phyloP scores from a whole-genome alignment of 2,113 vertebrate species.

The Heteronetta atricapilla region DNA sequence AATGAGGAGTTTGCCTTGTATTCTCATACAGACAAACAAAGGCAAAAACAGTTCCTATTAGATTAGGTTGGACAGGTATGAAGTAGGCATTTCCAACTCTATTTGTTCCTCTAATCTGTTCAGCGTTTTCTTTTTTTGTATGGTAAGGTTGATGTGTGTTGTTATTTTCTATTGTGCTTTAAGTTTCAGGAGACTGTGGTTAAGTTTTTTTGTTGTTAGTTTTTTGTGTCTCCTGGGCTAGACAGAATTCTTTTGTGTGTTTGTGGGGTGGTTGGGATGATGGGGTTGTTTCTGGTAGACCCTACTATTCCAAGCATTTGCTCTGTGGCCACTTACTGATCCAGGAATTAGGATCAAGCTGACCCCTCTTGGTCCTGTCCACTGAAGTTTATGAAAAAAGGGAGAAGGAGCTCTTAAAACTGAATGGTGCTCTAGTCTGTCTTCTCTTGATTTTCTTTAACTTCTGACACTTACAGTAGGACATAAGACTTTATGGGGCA shows the following conservation, averaged over 20 bases:
- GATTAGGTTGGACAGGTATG: background rate
- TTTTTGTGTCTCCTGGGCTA: background rate
- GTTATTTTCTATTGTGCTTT: background rate
- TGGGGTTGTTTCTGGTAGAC: background rate
- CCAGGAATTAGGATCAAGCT: background rate
- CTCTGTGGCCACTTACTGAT: background rate
- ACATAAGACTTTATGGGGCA: background rate
- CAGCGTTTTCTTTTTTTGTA: background rate
- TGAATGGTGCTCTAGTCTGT: background rate
- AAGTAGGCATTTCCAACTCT: background rate
- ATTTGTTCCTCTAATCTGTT: background rate
- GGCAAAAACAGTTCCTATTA: background rate
- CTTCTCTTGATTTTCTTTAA: background rate
- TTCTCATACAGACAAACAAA: background rate
- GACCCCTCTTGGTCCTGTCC: background rate
- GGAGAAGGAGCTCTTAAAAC: background rate
- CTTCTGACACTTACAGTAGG: background rate
- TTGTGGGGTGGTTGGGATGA: background rate
- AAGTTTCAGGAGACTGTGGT: background rate
- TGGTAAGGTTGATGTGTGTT: background rate
- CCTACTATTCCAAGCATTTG: background rate
- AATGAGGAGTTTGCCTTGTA: background rate
- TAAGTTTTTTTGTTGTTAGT: background rate
- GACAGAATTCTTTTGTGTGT: background rate
- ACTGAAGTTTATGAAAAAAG: background rate